Evolutionary conservation across 2,888 invertebrate species (phyloP), one percentile per base, ranked within the genome.

Genomic region (Drosophila cyrtoloma): DNA sequence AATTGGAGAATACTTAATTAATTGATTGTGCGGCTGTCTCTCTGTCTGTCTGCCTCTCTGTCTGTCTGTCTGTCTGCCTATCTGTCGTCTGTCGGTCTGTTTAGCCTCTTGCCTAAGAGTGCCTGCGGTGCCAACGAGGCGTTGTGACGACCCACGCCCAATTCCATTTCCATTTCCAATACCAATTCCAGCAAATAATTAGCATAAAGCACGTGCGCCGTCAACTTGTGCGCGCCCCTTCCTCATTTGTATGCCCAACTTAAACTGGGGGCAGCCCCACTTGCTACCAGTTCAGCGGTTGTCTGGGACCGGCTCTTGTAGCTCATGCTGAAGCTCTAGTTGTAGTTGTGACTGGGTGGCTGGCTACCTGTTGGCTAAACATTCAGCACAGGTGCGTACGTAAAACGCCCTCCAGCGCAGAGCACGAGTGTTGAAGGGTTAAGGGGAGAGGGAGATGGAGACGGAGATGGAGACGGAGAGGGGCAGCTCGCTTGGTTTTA

Each of bases 191-290:
- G 75, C 75, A 75, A 90, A 69, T 85, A 80, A 90, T 88, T 88
- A 88, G 81, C 90, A 88, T 88, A 88, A 90, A 88, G 87, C 87
- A 88, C 87, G 87, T 88, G 87, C 89, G 82, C 71, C 77, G 64
- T 73, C 82, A 71, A 77, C 71, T 67, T 77, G 79, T 62, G 57
- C 69, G 66, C 73, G 78, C 77, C 79, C 77, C 76, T 71, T 71
- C 72, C 85, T 84, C 87, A 86, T 87, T 87, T 81, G 82, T 84
- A 87, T 87, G 86, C 87, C 68, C 56, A 71, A 80, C 71, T 76
- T 56, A 51, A 77, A 59, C 69, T 71, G 69, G 64, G 52, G 60
- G 44, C 65, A 57, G 66, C 70, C 61, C 58, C 65, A 70, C 51
- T 57, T 26, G 75, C 75, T 69, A 75, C 75, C 75, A 69, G 75